Evolutionary conservation across 2,113 vertebrate species (phyloP), one percentile per base, ranked within the genome.

Genomic region (Pica pica): DNA sequence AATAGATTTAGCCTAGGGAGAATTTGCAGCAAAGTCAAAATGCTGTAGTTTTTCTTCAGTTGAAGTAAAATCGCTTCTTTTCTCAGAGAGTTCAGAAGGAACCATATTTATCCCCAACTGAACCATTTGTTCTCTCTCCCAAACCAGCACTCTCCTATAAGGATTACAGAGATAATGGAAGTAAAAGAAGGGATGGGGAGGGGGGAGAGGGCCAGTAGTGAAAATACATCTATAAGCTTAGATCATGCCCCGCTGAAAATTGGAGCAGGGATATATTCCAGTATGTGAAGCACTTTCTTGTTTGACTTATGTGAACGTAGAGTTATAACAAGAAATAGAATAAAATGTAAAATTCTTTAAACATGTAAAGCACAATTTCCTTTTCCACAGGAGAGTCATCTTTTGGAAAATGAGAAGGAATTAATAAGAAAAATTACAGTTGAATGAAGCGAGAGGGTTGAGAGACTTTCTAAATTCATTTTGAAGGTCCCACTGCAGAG

Each of bases 291-390:
- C 12, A 9, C 21, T 85, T 77, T 90, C 68, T 63, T 93, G 21
- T 79, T 92, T 93, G 67, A 87, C 52, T 92, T 59, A 37, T 55
- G 55, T 7, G 49, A 59, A 60, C 68, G 44, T 5, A 69, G 73
- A 90, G 15, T 41, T 87, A 30, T n/a, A 91, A 75, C 7, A 80
- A 95, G 83, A 92, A 89, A 75, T 11, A 64, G 49, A 93, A 96
- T 71, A 81, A 96, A 96, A 92, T 42, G 50, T 31, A 91, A 85
- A 83, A 91, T 83, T 77, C 87, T 90, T 96, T 92, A 86, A 97
- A 92, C 33, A 83, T 16, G 52, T 68, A 76, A 92, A 94, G 73
- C 26, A 81, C 46, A 87, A 85, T 94, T 95, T 95, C 26, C 49
- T 95, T 89, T 92, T 80, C 60, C 87, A 79, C 83, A n/a, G 50